Evolutionary conservation across 2,113 vertebrate species (phyloP).

Genomic region (Sebastes fasciatus): DNA sequence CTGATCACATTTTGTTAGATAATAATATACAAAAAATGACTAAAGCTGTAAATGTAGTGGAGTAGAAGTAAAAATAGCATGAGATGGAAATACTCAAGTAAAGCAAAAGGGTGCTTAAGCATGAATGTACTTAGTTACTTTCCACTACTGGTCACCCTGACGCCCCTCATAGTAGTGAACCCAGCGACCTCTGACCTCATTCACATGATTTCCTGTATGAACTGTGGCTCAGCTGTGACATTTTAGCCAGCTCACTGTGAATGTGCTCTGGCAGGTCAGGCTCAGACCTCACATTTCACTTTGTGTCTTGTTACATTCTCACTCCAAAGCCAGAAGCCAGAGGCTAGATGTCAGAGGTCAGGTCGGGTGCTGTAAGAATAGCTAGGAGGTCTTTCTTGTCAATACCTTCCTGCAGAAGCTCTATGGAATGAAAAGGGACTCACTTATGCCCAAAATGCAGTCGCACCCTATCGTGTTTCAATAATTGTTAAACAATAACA

Average conservation of each 20-base stretch:
- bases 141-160: not conserved
- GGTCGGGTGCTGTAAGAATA: conserved; percentile 48
- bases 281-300: conserved; percentile 53
- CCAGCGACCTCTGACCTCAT: conserved; percentile 39
- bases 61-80: not conserved
- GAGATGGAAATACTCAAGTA: not conserved
- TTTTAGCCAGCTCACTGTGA: conserved; percentile 41
- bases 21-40: not conserved
- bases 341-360: conserved; percentile 50
- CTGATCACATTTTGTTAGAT: not conserved
- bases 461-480: conserved; percentile 4
- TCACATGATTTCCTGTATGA: conserved; percentile 38
- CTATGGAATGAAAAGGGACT: not conserved
- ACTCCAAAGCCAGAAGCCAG: conserved; percentile 39
- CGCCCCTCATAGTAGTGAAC: conserved; percentile 12
- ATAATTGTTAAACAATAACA: not conserved
- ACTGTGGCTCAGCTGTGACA: conserved; percentile 52
- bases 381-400: conserved; percentile 2
- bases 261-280: conserved; percentile 44
- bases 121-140: not conserved
- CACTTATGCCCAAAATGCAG: conserved; percentile 3
- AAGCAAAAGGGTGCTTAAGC: not conserved
- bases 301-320: conserved; percentile 63
- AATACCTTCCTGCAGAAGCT: conserved; percentile 22
- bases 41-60: too few relatives aligned